Conservation (phyloP, 2,888 invertebrate species). For the Lordiphosa fenestrarum region DNA sequence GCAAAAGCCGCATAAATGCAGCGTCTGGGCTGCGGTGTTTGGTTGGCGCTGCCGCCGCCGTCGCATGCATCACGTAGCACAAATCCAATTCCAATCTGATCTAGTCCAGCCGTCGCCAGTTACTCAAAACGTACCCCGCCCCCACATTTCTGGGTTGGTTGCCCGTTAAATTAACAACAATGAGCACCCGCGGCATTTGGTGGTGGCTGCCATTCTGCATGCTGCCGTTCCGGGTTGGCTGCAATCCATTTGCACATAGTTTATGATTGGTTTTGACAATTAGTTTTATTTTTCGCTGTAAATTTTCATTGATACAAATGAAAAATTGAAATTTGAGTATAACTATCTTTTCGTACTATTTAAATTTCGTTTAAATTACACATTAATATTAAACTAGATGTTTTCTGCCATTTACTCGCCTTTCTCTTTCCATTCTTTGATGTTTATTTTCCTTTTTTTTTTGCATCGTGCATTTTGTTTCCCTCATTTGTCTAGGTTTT, state of each 20-base stretch:
- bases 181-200: not conserved
- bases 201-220: constrained; percentile 3
- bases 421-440: constrained; percentile 27
- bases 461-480: too few species aligned
- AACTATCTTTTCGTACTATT: constrained; percentile 61
- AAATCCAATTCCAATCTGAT: constrained; percentile 58
- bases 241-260: constrained; percentile 10
- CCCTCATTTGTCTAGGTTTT: constrained; percentile 57
- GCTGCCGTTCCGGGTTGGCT: not conserved
- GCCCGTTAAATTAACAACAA: constrained; percentile 56
- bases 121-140: constrained; percentile 11
- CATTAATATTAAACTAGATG: constrained; percentile 73
- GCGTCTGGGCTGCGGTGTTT: constrained; percentile 39
- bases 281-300: constrained; percentile 66
- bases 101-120: constrained; percentile 10
- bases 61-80: constrained; percentile 57
- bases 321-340: constrained; percentile 64
- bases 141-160: constrained; percentile 27
- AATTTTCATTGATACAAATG: constrained; percentile 66
- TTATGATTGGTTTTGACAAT: constrained; percentile 53
- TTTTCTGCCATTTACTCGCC: constrained; percentile 40
- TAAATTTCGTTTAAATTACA: constrained; percentile 71
- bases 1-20: constrained; percentile 53
- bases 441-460: constrained; percentile 23
- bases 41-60: constrained; percentile 44